Base-by-base conservation (phyloP, 2,113 vertebrate species). In the Hippocampus comes region DNA sequence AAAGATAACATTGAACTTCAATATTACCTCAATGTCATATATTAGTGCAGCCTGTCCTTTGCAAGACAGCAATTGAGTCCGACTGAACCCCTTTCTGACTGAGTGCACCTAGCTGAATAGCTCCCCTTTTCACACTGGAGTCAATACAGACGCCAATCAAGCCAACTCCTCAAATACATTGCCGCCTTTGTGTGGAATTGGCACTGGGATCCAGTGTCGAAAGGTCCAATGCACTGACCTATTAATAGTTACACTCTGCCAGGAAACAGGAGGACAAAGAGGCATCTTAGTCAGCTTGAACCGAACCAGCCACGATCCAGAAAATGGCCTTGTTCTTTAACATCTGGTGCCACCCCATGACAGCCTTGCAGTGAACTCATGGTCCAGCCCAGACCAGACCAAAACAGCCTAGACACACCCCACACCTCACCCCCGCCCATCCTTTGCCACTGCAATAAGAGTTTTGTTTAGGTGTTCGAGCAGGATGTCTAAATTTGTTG, bases 161-260 rank as follows among this genome's bases (percentile, higher is more conserved):
- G 68, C 27, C 48, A 25, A 2, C 66, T 69, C 46, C 56, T 63
- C 61, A 74, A 72, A 81, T 74, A 80, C 75, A 72, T 79, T 76
- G 59, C 43, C 63, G 55, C 71, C 78, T 75, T 85, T 82, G 79
- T 85, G 72, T 86, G 74, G 80, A 83, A 82, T 77, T 77, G 69
- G 73, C 72, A 18, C 43, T 70, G 82, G 74, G 68, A 71, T 79
- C 83, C 68, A 59, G 72, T 60, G 57, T 73, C 71, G 34, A 38
- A 38, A 38, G 34, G 34, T 38, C 34, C 5, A 80, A 88, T 81
- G 75, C 79, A 79, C 68, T 46, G 78, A 55, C 68, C 72, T 80
- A 86, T 85, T 85, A 84, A 86, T 88, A 78, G 69, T 77, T 78
- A 57, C 51, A 78, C 87, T 88, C 75, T 83, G 77, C 66, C 67